Conservation (phyloP, 2,888 invertebrate species). For the Amiota minor region DNA sequence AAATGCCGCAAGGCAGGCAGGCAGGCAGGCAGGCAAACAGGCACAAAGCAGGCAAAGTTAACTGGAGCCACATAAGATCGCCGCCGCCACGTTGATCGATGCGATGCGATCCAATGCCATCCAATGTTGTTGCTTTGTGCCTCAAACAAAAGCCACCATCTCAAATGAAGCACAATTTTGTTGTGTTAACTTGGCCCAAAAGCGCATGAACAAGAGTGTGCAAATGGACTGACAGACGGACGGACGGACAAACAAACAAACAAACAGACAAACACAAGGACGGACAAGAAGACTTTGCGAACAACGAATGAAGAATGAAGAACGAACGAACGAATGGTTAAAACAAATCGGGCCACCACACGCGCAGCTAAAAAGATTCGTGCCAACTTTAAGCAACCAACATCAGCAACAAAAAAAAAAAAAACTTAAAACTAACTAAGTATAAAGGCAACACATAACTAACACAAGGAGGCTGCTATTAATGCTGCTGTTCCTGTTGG, state of each 20-base stretch:
- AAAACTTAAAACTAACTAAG: too few relatives aligned
- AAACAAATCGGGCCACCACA: slow-evolving; percentile 57
- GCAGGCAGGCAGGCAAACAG: slow-evolving; percentile 57
- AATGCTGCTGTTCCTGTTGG: too few relatives aligned
- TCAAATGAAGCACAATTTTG: slow-evolving; percentile 12
- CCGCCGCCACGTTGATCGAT: slow-evolving; percentile 24
- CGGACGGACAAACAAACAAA: background rate
- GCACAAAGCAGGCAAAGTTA: slow-evolving; percentile 41
- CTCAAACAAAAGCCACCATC: background rate
- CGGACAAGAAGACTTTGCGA: background rate
- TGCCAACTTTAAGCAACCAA: too few relatives aligned
- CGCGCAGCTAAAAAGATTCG: slow-evolving; percentile 38
- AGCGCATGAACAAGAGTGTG: background rate
- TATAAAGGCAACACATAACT: too few relatives aligned
- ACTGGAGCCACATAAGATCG: background rate
- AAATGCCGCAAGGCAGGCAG: slow-evolving; percentile 47
- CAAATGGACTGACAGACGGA: background rate
- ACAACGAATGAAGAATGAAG: background rate
- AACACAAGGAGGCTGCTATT: too few relatives aligned
- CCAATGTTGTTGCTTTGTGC: background rate
- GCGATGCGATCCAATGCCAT: background rate
- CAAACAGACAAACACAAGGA: background rate
- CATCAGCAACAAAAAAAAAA: too few relatives aligned
- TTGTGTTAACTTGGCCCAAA: slow-evolving; percentile 36
- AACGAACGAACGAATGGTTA: background rate